Evolutionary conservation across 2,888 invertebrate genomes (phyloP), one percentile per base, ranked within the genome.

Genomic region (Ceratothoa steindachneri): DNA sequence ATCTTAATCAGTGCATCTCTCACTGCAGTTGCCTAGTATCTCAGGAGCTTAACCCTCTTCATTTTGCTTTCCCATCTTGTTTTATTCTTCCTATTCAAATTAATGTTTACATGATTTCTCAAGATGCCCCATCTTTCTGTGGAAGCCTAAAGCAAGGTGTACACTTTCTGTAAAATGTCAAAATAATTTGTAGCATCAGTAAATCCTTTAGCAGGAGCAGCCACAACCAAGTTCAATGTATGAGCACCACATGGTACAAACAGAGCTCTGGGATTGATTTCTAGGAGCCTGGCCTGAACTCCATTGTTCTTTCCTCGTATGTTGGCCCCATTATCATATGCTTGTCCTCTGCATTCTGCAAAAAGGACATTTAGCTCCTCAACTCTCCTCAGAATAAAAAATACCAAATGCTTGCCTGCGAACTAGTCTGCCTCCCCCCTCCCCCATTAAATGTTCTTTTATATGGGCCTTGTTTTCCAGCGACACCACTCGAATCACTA

Each of bases 231-330:
- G 64, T 73, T 77, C 66, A 52, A 67, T 30, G 19, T 55, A 29
- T 71, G 68, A 27, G 69, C 41, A 28, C 53, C 52, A 71, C 70
- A 73, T 27, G 67, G 73, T 4, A 69, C 53, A 71, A 77, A 71
- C 41, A 68, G 71, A 53, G 74, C 74, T 52, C 69, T 51, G 12
- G 69, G 69, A 64, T 77, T 80, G 70, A 77, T 29, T 71, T 83
- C 81, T 31, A 81, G 77, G 80, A 83, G 81, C 81, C 81, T 81
- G 71, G 69, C 82, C 81, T 83, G 82, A 68, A 83, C 82, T 3
- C 83, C 82, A 75, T 77, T 80, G 80, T 82, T 81, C 81, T 82
- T 81, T 71, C 82, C 83, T n/a, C 76, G 81, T 80, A 81, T 83
- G 76, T 83, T 82, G 41, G 41, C 41, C 41, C 41, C 41, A 15